These are phyloP conservation scores for Microhierax caerulescens DNA, from an alignment of 2,797 vertebrate species.

Conservation along the genomic window DNA sequence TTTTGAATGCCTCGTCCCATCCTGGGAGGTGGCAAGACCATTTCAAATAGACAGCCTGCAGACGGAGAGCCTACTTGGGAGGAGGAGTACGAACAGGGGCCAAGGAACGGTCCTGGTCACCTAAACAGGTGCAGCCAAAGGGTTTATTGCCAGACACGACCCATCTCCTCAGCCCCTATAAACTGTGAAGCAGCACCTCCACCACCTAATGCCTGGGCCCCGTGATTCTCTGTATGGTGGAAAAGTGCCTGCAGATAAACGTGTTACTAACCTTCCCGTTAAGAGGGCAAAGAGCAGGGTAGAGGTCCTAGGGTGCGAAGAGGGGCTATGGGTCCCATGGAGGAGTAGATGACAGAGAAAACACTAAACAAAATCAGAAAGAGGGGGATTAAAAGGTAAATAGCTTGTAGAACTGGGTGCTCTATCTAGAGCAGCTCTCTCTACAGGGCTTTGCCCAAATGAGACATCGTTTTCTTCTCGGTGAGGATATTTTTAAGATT, in stretches of 20 bases:
- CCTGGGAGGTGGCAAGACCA: background rate
- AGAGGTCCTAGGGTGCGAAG: background rate
- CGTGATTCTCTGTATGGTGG: background rate
- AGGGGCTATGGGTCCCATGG: background rate
- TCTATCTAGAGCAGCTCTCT: background rate
- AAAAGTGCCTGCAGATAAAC: background rate
- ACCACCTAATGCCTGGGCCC: background rate
- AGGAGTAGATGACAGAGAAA: background rate
- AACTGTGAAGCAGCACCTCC: background rate
- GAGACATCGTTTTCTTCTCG: background rate
- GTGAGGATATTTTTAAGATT: background rate
- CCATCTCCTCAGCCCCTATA: background rate
- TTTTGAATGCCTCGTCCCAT: fast-evolving
- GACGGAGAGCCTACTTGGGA: background rate
- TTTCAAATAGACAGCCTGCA: background rate
- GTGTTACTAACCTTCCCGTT: background rate
- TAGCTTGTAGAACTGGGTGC: background rate
- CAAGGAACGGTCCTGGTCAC: background rate
- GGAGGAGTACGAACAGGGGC: background rate
- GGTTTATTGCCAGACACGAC: background rate
- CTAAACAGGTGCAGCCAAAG: background rate
- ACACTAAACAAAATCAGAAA: background rate
- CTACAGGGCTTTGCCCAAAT: background rate
- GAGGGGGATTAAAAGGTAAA: background rate
- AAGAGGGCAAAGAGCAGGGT: background rate